These are phyloP conservation scores for Sapayoa aenigma DNA, from an alignment of 2,113 vertebrate genomes.

Conservation along the genomic window DNA sequence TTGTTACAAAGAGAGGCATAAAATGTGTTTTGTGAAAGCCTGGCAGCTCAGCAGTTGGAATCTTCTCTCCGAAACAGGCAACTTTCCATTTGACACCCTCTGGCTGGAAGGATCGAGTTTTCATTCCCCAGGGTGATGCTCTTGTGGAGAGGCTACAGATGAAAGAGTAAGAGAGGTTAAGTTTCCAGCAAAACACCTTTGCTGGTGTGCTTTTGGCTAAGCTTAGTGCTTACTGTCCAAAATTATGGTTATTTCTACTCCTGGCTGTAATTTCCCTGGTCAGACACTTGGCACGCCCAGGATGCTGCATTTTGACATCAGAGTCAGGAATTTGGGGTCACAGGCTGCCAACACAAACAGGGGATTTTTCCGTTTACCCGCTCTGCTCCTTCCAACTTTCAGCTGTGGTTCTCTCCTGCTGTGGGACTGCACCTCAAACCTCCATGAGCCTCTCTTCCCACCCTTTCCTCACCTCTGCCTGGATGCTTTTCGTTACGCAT, in stretches of 20 bases:
- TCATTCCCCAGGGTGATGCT: rapidly evolving
- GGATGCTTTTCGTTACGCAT: background rate
- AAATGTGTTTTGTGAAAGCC: background rate
- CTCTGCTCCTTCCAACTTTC: background rate
- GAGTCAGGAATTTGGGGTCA: background rate
- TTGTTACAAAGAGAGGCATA: background rate
- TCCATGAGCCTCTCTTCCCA: background rate
- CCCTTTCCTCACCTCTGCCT: background rate
- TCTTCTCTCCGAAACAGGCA: background rate
- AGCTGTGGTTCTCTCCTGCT: background rate
- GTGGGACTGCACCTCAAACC: background rate
- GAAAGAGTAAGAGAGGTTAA: background rate
- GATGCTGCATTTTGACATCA: background rate
- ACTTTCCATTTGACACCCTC: rapidly evolving
- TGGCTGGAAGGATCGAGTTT: background rate
- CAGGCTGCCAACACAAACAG: background rate
- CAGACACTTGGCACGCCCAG: background rate
- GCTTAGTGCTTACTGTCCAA: background rate
- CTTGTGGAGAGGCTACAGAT: background rate
- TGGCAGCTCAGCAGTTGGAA: background rate
- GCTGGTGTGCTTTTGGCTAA: background rate
- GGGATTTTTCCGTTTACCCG: background rate
- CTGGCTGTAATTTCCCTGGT: background rate
- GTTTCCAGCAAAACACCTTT: background rate
- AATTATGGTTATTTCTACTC: background rate